These are phyloP conservation scores for Pluvialis apricaria DNA, from an alignment of 2,113 vertebrate species.

Conservation along the genomic window DNA sequence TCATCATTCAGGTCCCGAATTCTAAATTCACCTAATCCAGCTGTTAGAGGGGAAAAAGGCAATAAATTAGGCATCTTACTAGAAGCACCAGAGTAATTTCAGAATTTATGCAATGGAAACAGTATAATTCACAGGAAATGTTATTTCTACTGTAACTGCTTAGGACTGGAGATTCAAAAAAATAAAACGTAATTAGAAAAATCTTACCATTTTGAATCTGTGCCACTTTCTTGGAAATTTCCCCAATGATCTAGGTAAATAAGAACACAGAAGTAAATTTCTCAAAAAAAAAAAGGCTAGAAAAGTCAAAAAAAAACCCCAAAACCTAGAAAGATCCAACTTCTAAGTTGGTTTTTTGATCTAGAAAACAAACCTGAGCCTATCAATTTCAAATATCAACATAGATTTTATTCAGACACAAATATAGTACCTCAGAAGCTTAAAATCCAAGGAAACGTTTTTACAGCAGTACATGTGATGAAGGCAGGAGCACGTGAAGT, in stretches of 20 bases:
- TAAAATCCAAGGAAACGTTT: not conserved
- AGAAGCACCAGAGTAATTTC: not conserved
- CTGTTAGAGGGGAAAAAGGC: slow-evolving; percentile 55
- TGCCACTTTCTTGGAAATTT: slow-evolving; percentile 97
- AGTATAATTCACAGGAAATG: not conserved
- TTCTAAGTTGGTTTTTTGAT: not conserved
- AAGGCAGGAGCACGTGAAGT: not conserved
- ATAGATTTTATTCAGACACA: not conserved
- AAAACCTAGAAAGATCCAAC: not conserved
- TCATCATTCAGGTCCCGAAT: slow-evolving; percentile 97
- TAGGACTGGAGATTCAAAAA: not conserved
- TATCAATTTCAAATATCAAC: not conserved
- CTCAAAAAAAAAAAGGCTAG: not conserved
- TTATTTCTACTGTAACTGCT: not conserved
- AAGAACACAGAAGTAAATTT: not conserved
- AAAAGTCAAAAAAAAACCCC: not conserved
- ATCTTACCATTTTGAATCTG: slow-evolving; percentile 97
- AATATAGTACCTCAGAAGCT: not conserved
- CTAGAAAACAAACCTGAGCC: not conserved
- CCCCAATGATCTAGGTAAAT: slow-evolving; percentile 90
- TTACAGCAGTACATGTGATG: not conserved
- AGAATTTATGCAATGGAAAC: not conserved
- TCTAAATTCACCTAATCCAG: slow-evolving; percentile 94
- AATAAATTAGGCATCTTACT: not conserved
- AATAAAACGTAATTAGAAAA: not conserved